Evolutionary conservation across 2,888 invertebrate genomes (phyloP).

Genomic region (Idaea aversata): DNA sequence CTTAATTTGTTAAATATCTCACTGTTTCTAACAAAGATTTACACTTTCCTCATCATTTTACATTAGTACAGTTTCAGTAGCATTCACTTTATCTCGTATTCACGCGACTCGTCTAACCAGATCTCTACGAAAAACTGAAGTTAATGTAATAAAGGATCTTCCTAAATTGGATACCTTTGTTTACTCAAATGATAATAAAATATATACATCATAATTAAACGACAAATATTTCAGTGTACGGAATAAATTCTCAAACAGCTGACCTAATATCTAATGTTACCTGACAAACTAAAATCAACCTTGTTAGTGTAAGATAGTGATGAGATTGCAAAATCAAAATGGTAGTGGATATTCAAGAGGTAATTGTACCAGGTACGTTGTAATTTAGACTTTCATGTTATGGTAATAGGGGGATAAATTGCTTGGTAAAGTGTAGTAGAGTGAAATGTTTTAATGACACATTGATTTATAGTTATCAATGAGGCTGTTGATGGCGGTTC

Average conservation of each 20-base stretch:
- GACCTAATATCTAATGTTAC: constrained; percentile 4
- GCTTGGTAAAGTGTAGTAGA: background rate
- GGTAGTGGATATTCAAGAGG: constrained; percentile 6
- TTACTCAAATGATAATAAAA: constrained; percentile 9
- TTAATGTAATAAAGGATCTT: constrained; percentile 11
- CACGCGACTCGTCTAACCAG: background rate
- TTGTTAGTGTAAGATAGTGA: background rate
- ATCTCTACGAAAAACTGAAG: constrained; percentile 4
- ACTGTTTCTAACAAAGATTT: background rate
- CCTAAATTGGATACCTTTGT: constrained; percentile 6
- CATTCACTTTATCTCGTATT: background rate
- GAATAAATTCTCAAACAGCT: constrained; percentile 6
- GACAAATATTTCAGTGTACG: constrained; percentile 8
- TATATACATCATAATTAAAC: constrained; percentile 10
- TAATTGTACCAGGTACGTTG: constrained; percentile 2
- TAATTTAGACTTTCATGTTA: background rate
- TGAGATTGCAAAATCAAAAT: constrained; percentile 6
- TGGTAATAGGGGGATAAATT: background rate
- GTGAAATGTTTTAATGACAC: background rate
- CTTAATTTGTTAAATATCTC: background rate
- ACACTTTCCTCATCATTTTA: background rate
- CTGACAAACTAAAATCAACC: background rate
- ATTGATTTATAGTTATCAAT: background rate
- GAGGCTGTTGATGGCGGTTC: background rate
- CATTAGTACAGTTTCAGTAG: background rate